Percentiles rank a stretch among this genome's conserved stretches.
Conservation (phyloP, 2,113 vertebrate species). For the Casuarius casuarius region DNA sequence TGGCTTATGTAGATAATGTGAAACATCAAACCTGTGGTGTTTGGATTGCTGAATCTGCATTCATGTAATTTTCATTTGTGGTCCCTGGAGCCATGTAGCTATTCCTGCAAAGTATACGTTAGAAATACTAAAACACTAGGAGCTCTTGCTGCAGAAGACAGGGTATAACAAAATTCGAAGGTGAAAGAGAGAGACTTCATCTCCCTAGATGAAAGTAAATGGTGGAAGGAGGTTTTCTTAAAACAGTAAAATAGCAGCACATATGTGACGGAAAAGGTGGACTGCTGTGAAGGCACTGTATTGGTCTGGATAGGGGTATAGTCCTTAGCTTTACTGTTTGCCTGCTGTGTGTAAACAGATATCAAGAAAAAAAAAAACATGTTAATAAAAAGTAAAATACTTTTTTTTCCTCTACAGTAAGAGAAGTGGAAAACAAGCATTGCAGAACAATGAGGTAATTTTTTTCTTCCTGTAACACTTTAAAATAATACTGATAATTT, state of each 20-base stretch:
- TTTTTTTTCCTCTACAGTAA: slow-evolving; percentile 77
- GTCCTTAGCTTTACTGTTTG: not conserved
- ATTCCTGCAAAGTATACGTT: not conserved
- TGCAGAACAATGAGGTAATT: slow-evolving; percentile 85
- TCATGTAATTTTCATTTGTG: not conserved
- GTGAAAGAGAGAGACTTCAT: not conserved
- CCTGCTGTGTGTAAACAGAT: not conserved
- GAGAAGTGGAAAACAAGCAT: slow-evolving; percentile 81
- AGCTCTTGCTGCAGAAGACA: not conserved
- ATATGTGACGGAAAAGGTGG: not conserved
- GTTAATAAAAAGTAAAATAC: slow-evolving; percentile 35
- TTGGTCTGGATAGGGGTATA: not conserved
- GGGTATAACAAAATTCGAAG: not conserved
- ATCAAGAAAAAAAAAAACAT: not conserved
- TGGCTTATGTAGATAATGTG: not conserved
- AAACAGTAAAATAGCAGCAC: not conserved
- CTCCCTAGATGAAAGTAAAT: not conserved
- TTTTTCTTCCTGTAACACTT: slow-evolving; percentile 15
- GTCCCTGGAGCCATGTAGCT: not conserved
- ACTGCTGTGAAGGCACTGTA: not conserved
- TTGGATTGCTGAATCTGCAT: not conserved
- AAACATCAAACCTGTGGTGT: not conserved
- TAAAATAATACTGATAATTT: not conserved
- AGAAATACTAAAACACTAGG: not conserved
- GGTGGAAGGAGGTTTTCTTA: not conserved